Evolutionary conservation across 1,140 invertebrate species (phyloP).

Genomic region (Drusus annulatus): DNA sequence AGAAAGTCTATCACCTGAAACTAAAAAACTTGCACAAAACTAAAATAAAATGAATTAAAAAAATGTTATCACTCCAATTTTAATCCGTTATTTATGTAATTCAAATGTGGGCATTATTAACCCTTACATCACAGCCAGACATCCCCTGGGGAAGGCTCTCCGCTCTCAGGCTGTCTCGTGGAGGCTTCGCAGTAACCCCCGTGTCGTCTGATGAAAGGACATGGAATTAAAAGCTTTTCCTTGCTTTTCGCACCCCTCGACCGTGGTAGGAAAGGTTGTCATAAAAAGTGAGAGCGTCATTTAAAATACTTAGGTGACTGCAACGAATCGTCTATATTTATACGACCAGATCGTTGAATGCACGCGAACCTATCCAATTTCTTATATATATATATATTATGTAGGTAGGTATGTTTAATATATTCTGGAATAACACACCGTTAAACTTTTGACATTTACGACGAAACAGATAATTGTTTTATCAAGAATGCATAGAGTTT

Average conservation of each 20-base stretch:
- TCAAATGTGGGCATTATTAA: constrained; percentile 2
- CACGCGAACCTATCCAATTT: too few relatives aligned
- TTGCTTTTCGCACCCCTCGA: constrained; percentile 55
- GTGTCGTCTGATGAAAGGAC: constrained; percentile 41
- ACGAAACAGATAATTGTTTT: too few relatives aligned
- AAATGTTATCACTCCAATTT: too few relatives aligned
- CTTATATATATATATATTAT: too few relatives aligned
- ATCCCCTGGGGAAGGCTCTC: neutral
- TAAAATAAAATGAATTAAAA: constrained; percentile 1
- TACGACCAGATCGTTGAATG: too few relatives aligned
- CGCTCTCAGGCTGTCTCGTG: constrained; percentile 7
- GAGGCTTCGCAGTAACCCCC: neutral
- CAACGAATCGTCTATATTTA: too few relatives aligned
- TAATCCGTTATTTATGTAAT: neutral
- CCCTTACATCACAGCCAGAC: constrained; percentile 19
- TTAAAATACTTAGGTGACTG: neutral
- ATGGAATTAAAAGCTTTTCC: constrained; percentile 59
- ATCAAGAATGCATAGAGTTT: too few relatives aligned
- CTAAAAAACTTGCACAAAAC: neutral
- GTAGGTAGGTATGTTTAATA: too few relatives aligned
- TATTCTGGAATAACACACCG: too few relatives aligned
- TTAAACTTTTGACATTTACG: too few relatives aligned
- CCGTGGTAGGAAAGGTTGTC: constrained; percentile 35
- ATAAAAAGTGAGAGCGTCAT: constrained; percentile 52
- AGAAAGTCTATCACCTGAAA: neutral